Evolutionary conservation across 2,888 invertebrate species (phyloP).

Genomic region (Danaus chrysippus): DNA sequence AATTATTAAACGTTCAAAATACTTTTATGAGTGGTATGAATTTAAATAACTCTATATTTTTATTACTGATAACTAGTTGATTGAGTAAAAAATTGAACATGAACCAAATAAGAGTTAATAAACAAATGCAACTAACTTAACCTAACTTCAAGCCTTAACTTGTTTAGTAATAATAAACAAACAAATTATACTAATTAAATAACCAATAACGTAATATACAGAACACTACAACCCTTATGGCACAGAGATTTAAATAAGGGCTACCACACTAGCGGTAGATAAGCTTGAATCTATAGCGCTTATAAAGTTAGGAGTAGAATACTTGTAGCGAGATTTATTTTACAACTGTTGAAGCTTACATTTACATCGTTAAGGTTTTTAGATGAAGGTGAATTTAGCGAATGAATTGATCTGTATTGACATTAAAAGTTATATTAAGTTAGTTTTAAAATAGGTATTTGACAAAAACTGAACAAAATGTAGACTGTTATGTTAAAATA

Average conservation of each 20-base stretch:
- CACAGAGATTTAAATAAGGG: conserved; percentile 7
- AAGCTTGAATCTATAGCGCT: conserved; percentile 20
- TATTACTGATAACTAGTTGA: too few relatives aligned
- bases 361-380: neutral
- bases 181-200: too few relatives aligned
- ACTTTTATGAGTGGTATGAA: too few relatives aligned
- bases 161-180: too few relatives aligned
- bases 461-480: too few relatives aligned
- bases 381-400: neutral
- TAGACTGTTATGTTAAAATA: too few relatives aligned
- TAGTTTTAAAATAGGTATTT: neutral
- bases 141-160: too few relatives aligned
- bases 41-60: too few relatives aligned
- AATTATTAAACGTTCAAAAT: too few relatives aligned
- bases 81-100: too few relatives aligned
- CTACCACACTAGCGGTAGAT: conserved; percentile 10
- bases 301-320: conserved; percentile 17
- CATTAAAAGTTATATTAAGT: neutral
- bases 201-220: neutral
- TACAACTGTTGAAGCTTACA: conserved; percentile 37
- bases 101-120: too few relatives aligned
- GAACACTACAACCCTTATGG: neutral
- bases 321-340: conserved; percentile 35
- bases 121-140: too few relatives aligned
- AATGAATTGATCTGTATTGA: neutral